Conservation (phyloP, 2,797 vertebrate genomes). For the Pristis pectinata region DNA sequence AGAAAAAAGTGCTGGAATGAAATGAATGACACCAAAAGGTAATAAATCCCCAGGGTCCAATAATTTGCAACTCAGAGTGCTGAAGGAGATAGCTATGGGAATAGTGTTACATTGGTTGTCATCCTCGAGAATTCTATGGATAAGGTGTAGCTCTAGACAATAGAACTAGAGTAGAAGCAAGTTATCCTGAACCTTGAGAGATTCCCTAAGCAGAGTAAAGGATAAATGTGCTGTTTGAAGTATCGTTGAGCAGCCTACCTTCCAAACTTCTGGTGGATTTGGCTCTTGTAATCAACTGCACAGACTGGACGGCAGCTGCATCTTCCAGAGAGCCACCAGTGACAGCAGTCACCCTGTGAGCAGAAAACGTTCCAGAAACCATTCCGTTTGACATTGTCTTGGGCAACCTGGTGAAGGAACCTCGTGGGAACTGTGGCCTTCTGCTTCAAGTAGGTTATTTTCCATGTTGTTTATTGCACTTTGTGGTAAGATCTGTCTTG, state of each 20-base stretch:
- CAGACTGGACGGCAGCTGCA: neutral
- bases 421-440: constrained; percentile 58
- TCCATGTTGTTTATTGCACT: constrained; percentile 64
- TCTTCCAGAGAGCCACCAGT: neutral
- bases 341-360: constrained; percentile 22
- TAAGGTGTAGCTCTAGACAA: too few species aligned
- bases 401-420: constrained; percentile 47
- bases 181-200: too few species aligned
- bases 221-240: neutral
- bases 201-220: neutral
- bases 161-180: too few species aligned
- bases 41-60: too few species aligned
- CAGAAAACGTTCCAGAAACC: constrained; percentile 39
- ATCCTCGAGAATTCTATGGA: too few species aligned
- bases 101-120: too few species aligned
- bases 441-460: constrained; percentile 56
- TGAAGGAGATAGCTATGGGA: too few species aligned
- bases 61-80: too few species aligned
- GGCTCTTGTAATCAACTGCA: neutral
- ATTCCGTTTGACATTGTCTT: neutral
- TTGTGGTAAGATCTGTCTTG: constrained; percentile 58
- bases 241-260: neutral
- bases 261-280: neutral
- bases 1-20: too few species aligned
- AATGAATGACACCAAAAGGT: too few species aligned